Conservation (phyloP, 1,140 invertebrate species). For the Polypedilum vanderplanki region DNA sequence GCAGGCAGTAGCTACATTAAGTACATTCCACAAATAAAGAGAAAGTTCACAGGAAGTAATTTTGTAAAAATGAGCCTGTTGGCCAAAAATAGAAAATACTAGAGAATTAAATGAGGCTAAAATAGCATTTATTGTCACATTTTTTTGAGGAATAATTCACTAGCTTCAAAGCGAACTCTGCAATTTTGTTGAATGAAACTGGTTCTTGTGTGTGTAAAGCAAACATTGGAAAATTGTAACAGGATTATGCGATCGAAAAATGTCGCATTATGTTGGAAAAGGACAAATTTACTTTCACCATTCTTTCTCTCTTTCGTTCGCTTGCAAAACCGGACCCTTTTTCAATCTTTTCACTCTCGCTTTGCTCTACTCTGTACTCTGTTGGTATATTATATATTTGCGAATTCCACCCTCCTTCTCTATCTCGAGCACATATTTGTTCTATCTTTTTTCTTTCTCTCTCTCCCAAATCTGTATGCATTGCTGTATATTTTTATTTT, state of each 20-base stretch:
- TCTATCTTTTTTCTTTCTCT: too few species aligned
- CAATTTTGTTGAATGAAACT: background rate
- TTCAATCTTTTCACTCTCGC: background rate
- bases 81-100: background rate
- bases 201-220: background rate
- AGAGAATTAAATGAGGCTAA: too few species aligned
- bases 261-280: background rate
- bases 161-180: too few species aligned
- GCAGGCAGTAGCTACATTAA: too few species aligned
- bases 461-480: too few species aligned
- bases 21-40: too few species aligned
- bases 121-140: background rate
- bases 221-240: conserved; percentile 1
- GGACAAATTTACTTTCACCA: conserved; percentile 17
- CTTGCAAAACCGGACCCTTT: conserved; percentile 2
- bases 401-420: background rate
- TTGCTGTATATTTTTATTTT: background rate
- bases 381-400: background rate
- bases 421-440: background rate
- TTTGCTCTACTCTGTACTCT: background rate
- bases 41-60: background rate
- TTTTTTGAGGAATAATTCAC: background rate
- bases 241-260: background rate
- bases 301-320: background rate
- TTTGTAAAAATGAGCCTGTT: background rate